phyloP scores from a whole-genome alignment of 2,113 vertebrate species.

The Pituophis catenifer region DNA sequence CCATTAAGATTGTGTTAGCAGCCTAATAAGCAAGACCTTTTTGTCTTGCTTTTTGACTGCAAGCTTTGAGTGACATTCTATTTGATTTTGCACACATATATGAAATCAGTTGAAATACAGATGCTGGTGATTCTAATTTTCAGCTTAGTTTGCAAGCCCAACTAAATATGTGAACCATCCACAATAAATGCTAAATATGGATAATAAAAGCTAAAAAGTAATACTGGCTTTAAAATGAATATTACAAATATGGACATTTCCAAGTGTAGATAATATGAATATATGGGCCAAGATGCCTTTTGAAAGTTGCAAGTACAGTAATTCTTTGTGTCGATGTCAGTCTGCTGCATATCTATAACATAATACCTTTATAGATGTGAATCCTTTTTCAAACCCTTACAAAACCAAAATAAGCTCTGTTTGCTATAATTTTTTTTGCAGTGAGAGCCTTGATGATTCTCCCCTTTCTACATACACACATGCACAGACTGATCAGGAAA shows the following conservation, averaged over 20 bases:
- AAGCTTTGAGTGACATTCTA: not conserved
- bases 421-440: not conserved
- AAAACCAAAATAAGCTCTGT: not conserved
- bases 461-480: not conserved
- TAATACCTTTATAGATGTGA: not conserved
- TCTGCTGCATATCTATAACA: not conserved
- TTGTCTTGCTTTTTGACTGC: not conserved
- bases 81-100: not conserved
- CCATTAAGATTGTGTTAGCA: not conserved
- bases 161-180: not conserved
- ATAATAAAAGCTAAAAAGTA: not conserved
- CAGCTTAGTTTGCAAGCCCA: not conserved
- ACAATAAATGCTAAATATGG: not conserved
- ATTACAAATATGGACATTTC: not conserved
- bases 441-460: not conserved
- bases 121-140: not conserved
- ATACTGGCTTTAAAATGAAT: not conserved
- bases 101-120: not conserved
- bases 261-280: not conserved
- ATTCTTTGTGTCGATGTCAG: not conserved
- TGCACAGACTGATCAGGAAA: not conserved
- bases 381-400: not conserved
- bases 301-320: not conserved
- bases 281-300: not conserved
- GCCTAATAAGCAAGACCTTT: not conserved